A percentile compares a stretch with the other conserved stretches of the same genome.
Conservation (phyloP, 2,888 invertebrate genomes). For the Strigamia crassipes region DNA sequence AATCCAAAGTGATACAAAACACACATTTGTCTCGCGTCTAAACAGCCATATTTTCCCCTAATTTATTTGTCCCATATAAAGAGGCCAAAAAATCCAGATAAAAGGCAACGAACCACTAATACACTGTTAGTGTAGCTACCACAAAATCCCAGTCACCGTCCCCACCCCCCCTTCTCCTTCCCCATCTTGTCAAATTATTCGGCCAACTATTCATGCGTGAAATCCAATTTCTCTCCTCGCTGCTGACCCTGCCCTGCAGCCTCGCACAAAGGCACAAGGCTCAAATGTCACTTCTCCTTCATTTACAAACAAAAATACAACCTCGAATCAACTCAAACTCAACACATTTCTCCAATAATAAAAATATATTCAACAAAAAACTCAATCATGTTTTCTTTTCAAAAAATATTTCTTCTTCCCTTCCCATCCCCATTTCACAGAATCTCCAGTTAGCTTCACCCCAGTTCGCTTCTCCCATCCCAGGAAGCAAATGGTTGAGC, state of each 20-base stretch:
- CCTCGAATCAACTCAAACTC: background rate
- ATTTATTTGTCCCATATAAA: background rate
- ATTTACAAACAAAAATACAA: background rate
- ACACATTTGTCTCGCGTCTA: too few species aligned
- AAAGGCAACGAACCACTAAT: constrained; percentile 1
- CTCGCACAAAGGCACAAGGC: background rate
- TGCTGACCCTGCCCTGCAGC: background rate
- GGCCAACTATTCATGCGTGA: constrained; percentile 2
- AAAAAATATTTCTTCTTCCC: too few species aligned
- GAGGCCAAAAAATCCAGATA: background rate
- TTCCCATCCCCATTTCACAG: too few species aligned
- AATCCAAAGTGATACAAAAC: too few species aligned
- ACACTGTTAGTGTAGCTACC: background rate
- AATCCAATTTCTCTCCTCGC: constrained; percentile 4
- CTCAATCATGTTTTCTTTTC: too few species aligned
- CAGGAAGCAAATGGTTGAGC: background rate
- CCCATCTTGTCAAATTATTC: constrained; percentile 10
- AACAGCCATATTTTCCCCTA: background rate
- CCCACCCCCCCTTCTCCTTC: background rate
- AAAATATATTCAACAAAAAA: too few species aligned
- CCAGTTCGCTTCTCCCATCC: background rate
- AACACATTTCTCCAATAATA: background rate
- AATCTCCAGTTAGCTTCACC: background rate
- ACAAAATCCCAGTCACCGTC: background rate
- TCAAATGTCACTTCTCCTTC: background rate